Percentiles rank a stretch among this genome's conserved stretches.
Conservation (phyloP, 1,140 invertebrate genomes). For the Rhopalosiphum padi region DNA sequence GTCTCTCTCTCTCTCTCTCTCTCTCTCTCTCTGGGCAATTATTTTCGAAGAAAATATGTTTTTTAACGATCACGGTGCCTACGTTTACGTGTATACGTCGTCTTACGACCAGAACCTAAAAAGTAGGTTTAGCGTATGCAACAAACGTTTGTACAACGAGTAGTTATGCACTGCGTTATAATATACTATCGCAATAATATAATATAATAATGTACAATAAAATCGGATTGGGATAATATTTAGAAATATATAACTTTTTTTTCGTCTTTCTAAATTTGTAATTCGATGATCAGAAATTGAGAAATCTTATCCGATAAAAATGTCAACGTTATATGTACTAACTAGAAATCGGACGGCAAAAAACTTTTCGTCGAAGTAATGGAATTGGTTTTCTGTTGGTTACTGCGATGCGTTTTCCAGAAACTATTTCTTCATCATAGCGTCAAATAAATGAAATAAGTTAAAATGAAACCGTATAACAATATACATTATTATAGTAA, state of each 20-base stretch:
- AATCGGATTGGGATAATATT: background rate
- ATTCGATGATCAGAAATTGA: background rate
- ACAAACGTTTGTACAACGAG: background rate
- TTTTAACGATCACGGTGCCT: background rate
- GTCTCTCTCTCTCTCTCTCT: background rate
- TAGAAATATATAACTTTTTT: background rate
- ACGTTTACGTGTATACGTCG: background rate
- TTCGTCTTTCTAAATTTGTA: background rate
- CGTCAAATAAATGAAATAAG: background rate
- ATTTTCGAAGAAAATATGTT: constrained; percentile 12
- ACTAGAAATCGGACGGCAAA: background rate
- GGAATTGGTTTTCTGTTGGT: background rate
- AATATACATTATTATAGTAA: background rate
- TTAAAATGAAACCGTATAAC: background rate
- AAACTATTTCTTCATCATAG: background rate
- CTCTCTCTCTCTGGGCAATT: background rate
- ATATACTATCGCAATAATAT: background rate
- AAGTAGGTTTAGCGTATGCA: background rate
- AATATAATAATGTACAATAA: background rate
- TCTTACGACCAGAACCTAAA: background rate
- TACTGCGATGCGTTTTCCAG: background rate
- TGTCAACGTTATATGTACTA: background rate
- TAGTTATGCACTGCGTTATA: background rate
- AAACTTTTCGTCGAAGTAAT: background rate
- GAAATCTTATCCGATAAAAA: background rate